Conservation (phyloP, 2,113 vertebrate genomes). For the Limnothrissa miodon region DNA sequence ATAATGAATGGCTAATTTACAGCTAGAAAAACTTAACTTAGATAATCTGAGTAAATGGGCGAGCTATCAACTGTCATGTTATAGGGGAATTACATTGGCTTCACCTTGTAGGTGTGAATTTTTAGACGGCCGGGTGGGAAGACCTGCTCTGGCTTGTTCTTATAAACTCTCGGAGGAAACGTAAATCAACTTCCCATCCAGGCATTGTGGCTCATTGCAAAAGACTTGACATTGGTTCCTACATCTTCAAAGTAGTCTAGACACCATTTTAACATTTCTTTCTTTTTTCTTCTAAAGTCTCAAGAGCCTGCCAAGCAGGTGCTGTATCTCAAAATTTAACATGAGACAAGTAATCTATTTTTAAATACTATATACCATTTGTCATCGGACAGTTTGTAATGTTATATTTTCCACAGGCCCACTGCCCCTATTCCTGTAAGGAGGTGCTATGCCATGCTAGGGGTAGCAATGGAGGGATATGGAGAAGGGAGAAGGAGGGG, state of each 20-base stretch:
- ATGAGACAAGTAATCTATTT: slow-evolving; percentile 40
- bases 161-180: slow-evolving; percentile 24
- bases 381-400: slow-evolving; percentile 53
- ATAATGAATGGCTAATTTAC: neutral
- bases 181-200: slow-evolving; percentile 27
- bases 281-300: slow-evolving; percentile 19
- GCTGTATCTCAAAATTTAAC: slow-evolving; percentile 36
- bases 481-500: slow-evolving; percentile 24
- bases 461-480: slow-evolving; percentile 22
- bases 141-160: slow-evolving; percentile 24
- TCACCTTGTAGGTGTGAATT: slow-evolving; percentile 12
- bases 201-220: neutral
- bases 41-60: neutral
- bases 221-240: neutral
- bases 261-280: slow-evolving; percentile 32
- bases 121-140: neutral
- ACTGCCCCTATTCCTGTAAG: slow-evolving; percentile 45
- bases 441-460: slow-evolving; percentile 31
- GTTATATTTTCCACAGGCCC: slow-evolving; percentile 55
- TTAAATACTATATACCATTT: slow-evolving; percentile 57
- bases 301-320: slow-evolving; percentile 47
- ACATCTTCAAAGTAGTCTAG: neutral
- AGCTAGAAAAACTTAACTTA: neutral
- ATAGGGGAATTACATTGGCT: neutral
- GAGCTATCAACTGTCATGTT: neutral